Evolutionary conservation across 2,113 vertebrate genomes (phyloP).

Genomic region (Chloropsis hardwickii): DNA sequence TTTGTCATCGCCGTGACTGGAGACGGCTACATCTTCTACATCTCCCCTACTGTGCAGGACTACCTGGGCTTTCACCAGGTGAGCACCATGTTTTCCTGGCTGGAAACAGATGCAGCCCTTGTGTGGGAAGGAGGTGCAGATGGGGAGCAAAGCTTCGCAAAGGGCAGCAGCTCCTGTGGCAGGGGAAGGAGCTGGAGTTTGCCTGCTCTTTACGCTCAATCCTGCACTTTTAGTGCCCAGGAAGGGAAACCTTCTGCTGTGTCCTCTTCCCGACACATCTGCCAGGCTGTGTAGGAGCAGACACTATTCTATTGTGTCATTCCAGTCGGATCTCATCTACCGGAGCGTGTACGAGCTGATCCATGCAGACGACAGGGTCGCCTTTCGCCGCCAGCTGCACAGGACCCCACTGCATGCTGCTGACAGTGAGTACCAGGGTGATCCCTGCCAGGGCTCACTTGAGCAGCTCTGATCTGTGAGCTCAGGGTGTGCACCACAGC

Average conservation of each 20-base stretch:
- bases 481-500: background rate
- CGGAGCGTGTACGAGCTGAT: constrained; percentile 2
- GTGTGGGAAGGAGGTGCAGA: background rate
- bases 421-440: background rate
- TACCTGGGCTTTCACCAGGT: constrained; percentile 54
- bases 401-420: fast-evolving
- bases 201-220: background rate
- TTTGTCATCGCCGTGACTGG: background rate
- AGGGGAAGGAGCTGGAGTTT: background rate
- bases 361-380: fast-evolving
- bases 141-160: background rate
- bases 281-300: background rate
- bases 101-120: background rate
- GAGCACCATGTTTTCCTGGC: background rate
- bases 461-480: background rate
- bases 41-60: constrained; percentile 26
- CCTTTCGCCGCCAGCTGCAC: background rate
- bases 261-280: background rate
- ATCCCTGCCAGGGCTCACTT: fast-evolving
- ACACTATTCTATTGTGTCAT: background rate
- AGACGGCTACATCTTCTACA: constrained; percentile 36
- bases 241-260: fast-evolving
- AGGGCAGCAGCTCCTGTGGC: background rate
- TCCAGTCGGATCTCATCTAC: constrained; percentile 38
- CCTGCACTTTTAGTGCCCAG: fast-evolving